Evolutionary conservation across 2,797 vertebrate genomes (phyloP).

Genomic region (Pantherophis alleghaniensis): DNA sequence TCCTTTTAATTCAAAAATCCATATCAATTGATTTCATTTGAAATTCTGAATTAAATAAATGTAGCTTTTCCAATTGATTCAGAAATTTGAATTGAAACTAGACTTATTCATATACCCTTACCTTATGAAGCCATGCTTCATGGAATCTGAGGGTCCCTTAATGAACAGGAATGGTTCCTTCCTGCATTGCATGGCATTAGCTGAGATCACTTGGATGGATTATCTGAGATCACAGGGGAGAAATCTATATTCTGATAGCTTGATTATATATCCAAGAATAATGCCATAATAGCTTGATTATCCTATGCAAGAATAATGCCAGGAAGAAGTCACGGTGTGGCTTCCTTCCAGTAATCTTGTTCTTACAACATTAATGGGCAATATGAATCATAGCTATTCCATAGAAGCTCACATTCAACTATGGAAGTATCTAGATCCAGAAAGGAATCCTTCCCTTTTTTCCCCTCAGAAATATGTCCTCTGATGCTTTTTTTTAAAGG

Average conservation of each 20-base stretch:
- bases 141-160: neutral
- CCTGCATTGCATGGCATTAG: neutral
- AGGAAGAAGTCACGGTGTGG: neutral
- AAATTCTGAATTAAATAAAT: neutral
- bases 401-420: neutral
- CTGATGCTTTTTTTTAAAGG: neutral
- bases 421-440: neutral
- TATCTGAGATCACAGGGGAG: neutral
- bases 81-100: neutral
- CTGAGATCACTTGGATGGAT: neutral
- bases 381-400: neutral
- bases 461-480: neutral
- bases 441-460: neutral
- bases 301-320: neutral
- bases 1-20: neutral
- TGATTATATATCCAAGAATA: no score
- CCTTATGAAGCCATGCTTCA: neutral
- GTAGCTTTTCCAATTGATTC: neutral
- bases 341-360: neutral
- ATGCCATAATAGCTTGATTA: neutral
- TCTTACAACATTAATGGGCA: neutral
- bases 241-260: neutral
- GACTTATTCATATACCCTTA: neutral
- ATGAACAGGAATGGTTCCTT: neutral
- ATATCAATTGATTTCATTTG: neutral